Conservation (phyloP, 2,888 invertebrate species). For the Sphaerophoria taeniata region DNA sequence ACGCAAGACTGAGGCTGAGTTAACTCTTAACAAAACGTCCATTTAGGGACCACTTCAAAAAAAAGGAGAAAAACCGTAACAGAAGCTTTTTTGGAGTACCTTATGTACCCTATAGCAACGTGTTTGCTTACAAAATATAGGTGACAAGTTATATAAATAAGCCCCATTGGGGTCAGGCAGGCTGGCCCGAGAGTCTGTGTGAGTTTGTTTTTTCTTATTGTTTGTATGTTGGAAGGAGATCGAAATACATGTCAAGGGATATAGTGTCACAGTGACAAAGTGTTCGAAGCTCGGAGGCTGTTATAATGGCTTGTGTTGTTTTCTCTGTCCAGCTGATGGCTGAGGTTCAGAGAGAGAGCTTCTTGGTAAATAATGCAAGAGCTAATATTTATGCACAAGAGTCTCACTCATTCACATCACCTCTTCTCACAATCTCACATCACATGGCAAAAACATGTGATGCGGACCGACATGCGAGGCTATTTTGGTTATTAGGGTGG, state of each 20-base stretch:
- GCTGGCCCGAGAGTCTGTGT: not conserved
- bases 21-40: conserved; percentile 50
- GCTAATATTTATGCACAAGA: conserved; percentile 56
- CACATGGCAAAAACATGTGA: no score
- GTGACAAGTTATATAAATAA: conserved; percentile 65
- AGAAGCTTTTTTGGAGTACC: conserved; percentile 13
- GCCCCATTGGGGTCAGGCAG: conserved; percentile 56
- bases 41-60: conserved; percentile 12
- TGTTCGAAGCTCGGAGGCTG: conserved; percentile 29
- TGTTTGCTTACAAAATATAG: conserved; percentile 27
- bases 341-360: not conserved
- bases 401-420: not conserved
- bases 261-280: conserved; percentile 47
- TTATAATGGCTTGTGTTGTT: not conserved
- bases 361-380: conserved; percentile 45
- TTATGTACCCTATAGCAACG: not conserved
- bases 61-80: conserved; percentile 16
- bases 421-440: no score
- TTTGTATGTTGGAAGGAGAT: conserved; percentile 32
- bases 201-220: not conserved
- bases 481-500: no score
- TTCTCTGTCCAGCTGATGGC: conserved; percentile 20
- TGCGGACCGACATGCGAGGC: no score
- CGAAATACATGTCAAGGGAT: conserved; percentile 53
- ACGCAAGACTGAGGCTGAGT: conserved; percentile 49